Conservation (phyloP, 64 coral and sea anemone genomes). For the Actinia equina region DNA sequence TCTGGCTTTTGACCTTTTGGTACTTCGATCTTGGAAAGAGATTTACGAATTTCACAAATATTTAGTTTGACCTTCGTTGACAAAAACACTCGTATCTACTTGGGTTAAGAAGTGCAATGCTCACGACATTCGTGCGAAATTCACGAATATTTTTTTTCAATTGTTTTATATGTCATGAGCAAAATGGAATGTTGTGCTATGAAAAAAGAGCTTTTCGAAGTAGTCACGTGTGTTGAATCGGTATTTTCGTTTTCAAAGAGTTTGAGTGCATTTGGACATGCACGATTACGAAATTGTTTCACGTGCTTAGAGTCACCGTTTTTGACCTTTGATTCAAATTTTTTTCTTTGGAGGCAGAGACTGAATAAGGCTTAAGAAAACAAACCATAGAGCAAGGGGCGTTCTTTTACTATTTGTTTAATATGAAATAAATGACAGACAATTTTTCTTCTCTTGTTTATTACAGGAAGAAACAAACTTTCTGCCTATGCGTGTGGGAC, state of each 20-base stretch:
- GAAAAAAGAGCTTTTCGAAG: not conserved
- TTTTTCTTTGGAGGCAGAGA: not conserved
- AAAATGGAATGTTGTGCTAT: not conserved
- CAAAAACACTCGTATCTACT: not conserved
- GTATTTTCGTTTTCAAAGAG: not conserved
- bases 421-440: not conserved
- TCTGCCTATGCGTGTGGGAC: slow-evolving; percentile 60
- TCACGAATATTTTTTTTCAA: not conserved
- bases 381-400: not conserved
- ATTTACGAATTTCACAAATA: slow-evolving; percentile 1
- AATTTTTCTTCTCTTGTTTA: not conserved
- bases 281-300: not conserved
- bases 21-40: slow-evolving; percentile 1
- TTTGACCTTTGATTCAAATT: not conserved
- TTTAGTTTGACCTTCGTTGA: not conserved
- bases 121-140: not conserved
- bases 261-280: not conserved
- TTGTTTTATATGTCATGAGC: not conserved
- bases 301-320: not conserved
- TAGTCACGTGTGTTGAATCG: not conserved
- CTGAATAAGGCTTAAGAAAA: not conserved
- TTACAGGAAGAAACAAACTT: slow-evolving; percentile 37
- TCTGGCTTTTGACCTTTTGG: slow-evolving; percentile 8
- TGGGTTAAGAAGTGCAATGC: not conserved
- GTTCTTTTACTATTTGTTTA: not conserved